Percentiles rank a stretch among this genome's conserved stretches.
Evolutionary conservation across 2,888 invertebrate genomes (phyloP).

Genomic region (Gastracanthus pulcherrimus): DNA sequence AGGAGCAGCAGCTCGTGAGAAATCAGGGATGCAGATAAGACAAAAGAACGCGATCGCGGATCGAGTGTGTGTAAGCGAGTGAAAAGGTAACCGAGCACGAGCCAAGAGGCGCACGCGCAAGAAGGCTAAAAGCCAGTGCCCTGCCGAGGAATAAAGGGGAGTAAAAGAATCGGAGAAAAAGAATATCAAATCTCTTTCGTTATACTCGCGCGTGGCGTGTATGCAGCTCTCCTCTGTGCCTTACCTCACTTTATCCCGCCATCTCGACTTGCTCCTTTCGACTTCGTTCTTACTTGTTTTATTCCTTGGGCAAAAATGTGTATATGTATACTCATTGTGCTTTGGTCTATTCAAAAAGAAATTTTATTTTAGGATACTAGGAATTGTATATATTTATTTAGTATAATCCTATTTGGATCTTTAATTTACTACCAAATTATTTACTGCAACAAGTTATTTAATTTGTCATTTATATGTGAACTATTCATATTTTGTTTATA

Average conservation of each 20-base stretch:
- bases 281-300: background rate
- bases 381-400: too few relatives aligned
- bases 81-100: background rate
- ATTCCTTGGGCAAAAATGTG: too few relatives aligned
- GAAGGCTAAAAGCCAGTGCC: background rate
- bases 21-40: slow-evolving; percentile 45
- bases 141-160: background rate
- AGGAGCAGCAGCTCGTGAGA: slow-evolving; percentile 19
- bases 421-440: too few relatives aligned
- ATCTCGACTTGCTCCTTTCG: background rate
- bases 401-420: too few relatives aligned
- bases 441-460: too few relatives aligned
- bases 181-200: slow-evolving; percentile 10
- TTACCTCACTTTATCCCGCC: background rate
- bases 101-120: background rate
- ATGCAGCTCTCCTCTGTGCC: too few relatives aligned
- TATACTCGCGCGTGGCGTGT: background rate
- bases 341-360: too few relatives aligned
- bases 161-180: slow-evolving; percentile 18
- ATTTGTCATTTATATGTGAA: too few relatives aligned
- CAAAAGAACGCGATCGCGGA: slow-evolving; percentile 22
- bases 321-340: too few relatives aligned
- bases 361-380: too few relatives aligned
- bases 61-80: too few relatives aligned
- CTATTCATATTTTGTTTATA: too few relatives aligned